Conservation (phyloP, 2,797 vertebrate species). For the Gadopsis marmoratus region DNA sequence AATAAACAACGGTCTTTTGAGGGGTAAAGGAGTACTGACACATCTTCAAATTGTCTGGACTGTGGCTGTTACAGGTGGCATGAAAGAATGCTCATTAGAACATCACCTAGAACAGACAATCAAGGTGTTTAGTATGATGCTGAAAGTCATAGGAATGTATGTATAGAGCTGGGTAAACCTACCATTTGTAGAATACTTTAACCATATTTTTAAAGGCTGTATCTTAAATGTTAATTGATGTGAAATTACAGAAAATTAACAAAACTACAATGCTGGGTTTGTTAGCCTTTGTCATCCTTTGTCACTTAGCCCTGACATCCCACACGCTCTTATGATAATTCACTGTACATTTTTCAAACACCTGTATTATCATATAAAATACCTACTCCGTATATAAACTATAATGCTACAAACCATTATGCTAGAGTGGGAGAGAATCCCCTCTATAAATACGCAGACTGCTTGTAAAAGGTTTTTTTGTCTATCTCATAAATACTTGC, state of each 20-base stretch:
- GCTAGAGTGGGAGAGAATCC: neutral
- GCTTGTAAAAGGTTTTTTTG: neutral
- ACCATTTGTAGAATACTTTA: neutral
- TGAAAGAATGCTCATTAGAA: neutral
- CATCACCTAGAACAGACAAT: neutral
- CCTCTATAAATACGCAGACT: neutral
- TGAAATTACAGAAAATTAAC: neutral
- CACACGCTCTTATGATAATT: neutral
- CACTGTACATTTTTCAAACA: neutral
- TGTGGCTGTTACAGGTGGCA: neutral
- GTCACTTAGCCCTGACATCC: neutral
- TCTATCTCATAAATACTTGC: neutral
- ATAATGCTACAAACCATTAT: neutral
- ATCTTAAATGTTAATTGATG: neutral
- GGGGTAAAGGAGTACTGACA: neutral
- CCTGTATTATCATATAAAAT: neutral
- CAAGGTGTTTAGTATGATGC: neutral
- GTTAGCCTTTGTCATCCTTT: neutral
- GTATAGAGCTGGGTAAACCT: too few relatives aligned
- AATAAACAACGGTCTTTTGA: neutral
- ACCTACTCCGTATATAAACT: neutral
- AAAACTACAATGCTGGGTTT: neutral
- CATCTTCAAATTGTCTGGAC: neutral
- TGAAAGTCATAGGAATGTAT: neutral
- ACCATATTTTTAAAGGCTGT: neutral